Evolutionary conservation across 1,140 invertebrate species (phyloP).

Genomic region (Aethina tumida): DNA sequence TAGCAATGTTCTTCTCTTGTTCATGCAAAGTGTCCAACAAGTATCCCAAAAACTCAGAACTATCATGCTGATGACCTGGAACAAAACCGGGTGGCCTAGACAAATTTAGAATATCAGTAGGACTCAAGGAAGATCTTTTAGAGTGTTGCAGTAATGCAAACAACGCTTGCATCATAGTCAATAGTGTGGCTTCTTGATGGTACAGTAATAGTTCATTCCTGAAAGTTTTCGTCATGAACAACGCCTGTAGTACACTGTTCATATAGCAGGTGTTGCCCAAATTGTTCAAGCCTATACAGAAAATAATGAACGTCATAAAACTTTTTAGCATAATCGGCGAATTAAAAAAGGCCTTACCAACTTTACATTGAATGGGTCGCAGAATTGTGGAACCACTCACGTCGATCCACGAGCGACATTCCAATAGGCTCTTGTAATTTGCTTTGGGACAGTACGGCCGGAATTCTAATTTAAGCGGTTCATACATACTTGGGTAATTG

Average conservation of each 20-base stretch:
- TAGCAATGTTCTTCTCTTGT: slow-evolving; percentile 39
- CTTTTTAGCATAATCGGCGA: no score
- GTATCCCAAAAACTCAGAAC: slow-evolving; percentile 77
- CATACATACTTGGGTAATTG: slow-evolving; percentile 36
- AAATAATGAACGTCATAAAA: no score
- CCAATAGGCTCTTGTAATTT: slow-evolving; percentile 19
- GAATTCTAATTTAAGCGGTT: slow-evolving; percentile 24
- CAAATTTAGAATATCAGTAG: slow-evolving; percentile 53
- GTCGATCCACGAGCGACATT: slow-evolving; percentile 24
- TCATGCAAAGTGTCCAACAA: slow-evolving; percentile 61
- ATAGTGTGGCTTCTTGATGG: slow-evolving; percentile 41
- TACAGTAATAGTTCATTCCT: slow-evolving; percentile 46
- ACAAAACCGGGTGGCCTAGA: slow-evolving; percentile 67
- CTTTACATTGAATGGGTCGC: slow-evolving; percentile 18
- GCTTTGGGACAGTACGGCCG: slow-evolving; percentile 13
- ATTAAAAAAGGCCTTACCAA: no score
- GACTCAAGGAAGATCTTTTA: slow-evolving; percentile 51
- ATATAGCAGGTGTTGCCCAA: slow-evolving; percentile 82
- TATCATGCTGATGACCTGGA: slow-evolving; percentile 71
- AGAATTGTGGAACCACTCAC: slow-evolving; percentile 3
- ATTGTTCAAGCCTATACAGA: slow-evolving; percentile 74
- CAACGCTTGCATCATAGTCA: slow-evolving; percentile 58
- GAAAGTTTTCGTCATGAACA: slow-evolving; percentile 70
- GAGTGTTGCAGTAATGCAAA: slow-evolving; percentile 67
- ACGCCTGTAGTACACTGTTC: slow-evolving; percentile 74